These are phyloP conservation scores for Archegozetes longisetosus DNA, from an alignment of 1,140 invertebrate genomes.

Conservation along the genomic window DNA sequence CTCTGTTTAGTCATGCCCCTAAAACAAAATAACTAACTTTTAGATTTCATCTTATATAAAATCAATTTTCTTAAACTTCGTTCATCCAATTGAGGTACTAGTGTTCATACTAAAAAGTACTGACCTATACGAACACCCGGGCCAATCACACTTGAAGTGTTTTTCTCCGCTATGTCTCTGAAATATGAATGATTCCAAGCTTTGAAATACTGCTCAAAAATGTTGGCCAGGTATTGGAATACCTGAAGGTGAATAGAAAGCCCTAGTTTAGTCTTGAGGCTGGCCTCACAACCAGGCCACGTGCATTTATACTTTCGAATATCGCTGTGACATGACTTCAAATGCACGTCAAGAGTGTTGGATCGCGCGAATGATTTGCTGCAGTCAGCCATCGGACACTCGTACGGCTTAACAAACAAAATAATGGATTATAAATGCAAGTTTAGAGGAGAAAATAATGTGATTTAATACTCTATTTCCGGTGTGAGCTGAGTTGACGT, in stretches of 20 bases:
- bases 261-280: slow-evolving; percentile 9
- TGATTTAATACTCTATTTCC: background rate
- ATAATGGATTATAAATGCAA: background rate
- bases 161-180: slow-evolving; percentile 13
- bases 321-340: slow-evolving; percentile 8
- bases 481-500: slow-evolving; percentile 3
- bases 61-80: too few species aligned
- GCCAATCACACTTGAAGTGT: slow-evolving; percentile 12
- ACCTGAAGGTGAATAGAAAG: slow-evolving; percentile 2
- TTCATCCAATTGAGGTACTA: too few species aligned
- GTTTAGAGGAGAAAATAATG: background rate
- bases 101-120: too few species aligned
- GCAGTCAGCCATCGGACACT: background rate
- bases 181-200: background rate
- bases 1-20: slow-evolving; percentile 38
- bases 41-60: too few species aligned
- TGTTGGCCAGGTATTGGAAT: background rate
- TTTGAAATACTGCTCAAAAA: background rate
- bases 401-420: background rate
- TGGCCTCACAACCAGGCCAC: slow-evolving; percentile 9
- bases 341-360: slow-evolving; percentile 2
- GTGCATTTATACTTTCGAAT: background rate
- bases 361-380: background rate
- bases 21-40: too few species aligned
- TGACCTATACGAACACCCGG: slow-evolving; percentile 13